Evolutionary conservation across 2,888 invertebrate genomes (phyloP).

Genomic region (Yponomeuta sedellus): DNA sequence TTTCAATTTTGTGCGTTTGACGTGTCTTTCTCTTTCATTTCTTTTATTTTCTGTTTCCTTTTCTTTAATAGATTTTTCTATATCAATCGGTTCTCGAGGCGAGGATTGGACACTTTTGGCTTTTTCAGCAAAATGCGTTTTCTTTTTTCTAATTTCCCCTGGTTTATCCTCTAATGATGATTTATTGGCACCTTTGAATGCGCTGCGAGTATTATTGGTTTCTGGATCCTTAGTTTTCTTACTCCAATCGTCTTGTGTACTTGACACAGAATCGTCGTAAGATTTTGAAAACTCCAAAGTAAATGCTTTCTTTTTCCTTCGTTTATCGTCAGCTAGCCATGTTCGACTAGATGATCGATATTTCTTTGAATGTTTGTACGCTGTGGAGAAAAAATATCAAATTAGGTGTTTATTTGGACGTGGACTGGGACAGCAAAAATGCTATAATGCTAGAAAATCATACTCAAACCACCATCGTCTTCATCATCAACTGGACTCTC

Average conservation of each 20-base stretch:
- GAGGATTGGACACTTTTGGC: constrained; percentile 60
- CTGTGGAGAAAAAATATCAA: constrained; percentile 31
- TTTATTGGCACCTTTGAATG: constrained; percentile 46
- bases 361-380: constrained; percentile 71
- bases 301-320: constrained; percentile 84
- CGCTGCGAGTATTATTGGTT: constrained; percentile 40
- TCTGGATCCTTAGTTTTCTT: constrained; percentile 54
- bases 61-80: constrained; percentile 60
- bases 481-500: constrained; percentile 84
- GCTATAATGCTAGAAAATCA: constrained; percentile 22
- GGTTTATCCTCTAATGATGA: constrained; percentile 61
- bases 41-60: constrained; percentile 56
- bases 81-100: constrained; percentile 55
- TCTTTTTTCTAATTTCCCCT: constrained; percentile 58
- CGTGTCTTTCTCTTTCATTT: constrained; percentile 62
- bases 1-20: constrained; percentile 67
- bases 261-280: constrained; percentile 73
- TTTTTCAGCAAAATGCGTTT: constrained; percentile 69
- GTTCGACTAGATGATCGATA: constrained; percentile 61
- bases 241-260: constrained; percentile 67
- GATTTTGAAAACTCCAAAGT: constrained; percentile 83
- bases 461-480: constrained; percentile 73
- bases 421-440: background rate
- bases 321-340: constrained; percentile 83
- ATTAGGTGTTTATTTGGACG: constrained; percentile 23